These are phyloP conservation scores for Eulimnadia texana DNA, from an alignment of 1,140 invertebrate genomes.

Conservation along the genomic window DNA sequence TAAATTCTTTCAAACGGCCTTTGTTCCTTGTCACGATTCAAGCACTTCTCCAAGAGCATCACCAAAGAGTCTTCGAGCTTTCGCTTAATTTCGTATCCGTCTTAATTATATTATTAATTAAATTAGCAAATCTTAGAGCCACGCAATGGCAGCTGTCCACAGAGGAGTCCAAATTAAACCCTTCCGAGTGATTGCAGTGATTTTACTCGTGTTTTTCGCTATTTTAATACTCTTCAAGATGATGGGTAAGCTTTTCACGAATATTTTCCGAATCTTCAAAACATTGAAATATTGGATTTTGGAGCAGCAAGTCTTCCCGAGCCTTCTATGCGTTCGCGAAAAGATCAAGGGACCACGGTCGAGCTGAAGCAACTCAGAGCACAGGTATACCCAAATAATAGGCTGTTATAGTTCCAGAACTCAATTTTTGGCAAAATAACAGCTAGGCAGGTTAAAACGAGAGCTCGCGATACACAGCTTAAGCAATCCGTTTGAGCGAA, in stretches of 20 bases:
- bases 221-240: conserved; percentile 1
- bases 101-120: too few species aligned
- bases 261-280: background rate
- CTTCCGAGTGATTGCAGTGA: too few species aligned
- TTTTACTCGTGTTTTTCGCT: too few species aligned
- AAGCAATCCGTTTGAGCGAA: background rate
- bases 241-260: background rate
- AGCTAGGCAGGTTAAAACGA: conserved; percentile 6
- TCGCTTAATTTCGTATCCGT: too few species aligned
- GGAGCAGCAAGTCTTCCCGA: background rate
- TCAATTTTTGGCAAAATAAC: background rate
- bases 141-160: too few species aligned
- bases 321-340: background rate
- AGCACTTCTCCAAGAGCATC: too few species aligned
- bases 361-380: background rate
- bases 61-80: too few species aligned
- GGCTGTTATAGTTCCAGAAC: background rate
- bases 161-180: too few species aligned
- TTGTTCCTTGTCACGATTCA: too few species aligned
- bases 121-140: too few species aligned
- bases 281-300: background rate
- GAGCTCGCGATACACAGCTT: background rate
- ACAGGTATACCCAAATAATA: background rate
- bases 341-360: background rate
- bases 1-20: background rate